Conservation (phyloP, 2,888 invertebrate genomes). For the Apamea crenata region DNA sequence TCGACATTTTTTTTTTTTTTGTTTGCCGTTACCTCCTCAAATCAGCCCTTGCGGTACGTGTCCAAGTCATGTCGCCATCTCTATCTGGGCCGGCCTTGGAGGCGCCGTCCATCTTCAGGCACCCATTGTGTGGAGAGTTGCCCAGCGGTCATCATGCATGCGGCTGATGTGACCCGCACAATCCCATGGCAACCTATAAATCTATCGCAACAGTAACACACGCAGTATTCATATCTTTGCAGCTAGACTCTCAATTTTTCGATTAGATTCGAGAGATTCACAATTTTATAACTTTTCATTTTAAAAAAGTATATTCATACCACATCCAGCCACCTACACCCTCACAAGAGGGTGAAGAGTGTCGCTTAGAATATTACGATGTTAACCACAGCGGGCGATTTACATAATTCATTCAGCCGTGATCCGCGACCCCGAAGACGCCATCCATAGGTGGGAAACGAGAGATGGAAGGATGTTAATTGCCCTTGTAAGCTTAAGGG, state of each 20-base stretch:
- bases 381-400: constrained; percentile 88
- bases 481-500: constrained; percentile 72
- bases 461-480: constrained; percentile 70
- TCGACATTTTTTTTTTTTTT: too few relatives aligned
- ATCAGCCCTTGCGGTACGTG: too few relatives aligned
- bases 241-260: not conserved
- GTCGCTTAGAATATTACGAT: constrained; percentile 90
- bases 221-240: not conserved
- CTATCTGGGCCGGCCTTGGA: too few relatives aligned
- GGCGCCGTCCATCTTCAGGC: too few relatives aligned
- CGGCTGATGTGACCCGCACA: too few relatives aligned
- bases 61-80: too few relatives aligned
- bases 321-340: constrained; percentile 54
- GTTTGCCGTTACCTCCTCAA: too few relatives aligned
- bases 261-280: not conserved
- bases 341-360: constrained; percentile 77
- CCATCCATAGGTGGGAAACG: constrained; percentile 63
- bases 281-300: constrained; percentile 3
- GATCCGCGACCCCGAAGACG: constrained; percentile 69
- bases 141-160: too few relatives aligned
- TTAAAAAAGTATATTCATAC: constrained; percentile 24
- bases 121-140: too few relatives aligned
- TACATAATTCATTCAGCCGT: constrained; percentile 86
- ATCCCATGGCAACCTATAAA: too few relatives aligned
- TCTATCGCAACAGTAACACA: too few relatives aligned